Evolutionary conservation across 2,888 invertebrate genomes (phyloP), one percentile per base, ranked within the genome.

Genomic region (Deilephila porcellus): DNA sequence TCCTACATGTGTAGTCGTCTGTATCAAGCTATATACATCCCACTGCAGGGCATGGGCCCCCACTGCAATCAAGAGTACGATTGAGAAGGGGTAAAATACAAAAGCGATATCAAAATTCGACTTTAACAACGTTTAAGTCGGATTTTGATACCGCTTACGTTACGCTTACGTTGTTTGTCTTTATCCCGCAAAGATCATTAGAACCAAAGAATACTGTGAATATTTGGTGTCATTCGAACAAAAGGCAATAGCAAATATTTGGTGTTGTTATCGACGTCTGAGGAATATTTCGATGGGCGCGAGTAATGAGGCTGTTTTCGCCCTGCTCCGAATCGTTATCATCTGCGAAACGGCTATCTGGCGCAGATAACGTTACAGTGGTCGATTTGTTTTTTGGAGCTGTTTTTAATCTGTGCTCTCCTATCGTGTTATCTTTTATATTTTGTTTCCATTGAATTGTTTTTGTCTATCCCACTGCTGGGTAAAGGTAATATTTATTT

Each of bases 321-420:
- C 67, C 67, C 17, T 67, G 67, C 45, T 67, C 52, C 52, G 17
- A 67, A 67, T 67, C 20, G 45, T 67, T 67, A 67, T 67, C 67
- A 25, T 45, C 67, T 67, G 25, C 14, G 17, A 63, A 32, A 34
- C 17, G 14, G 7, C 14, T 67, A 67, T 52, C 67, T 67, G 52
- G 34, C 63, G 34, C 67, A 52, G 67, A 52, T 67, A 67, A 67
- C 67, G 60, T 56, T 56, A 56, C 60, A 67, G 45, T 11, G 20
- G 52, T 11, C 45, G 45, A 45, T 67, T 67, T 52, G 45, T 45
- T 29, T 64, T 56, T 67, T 67, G 14, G 67, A 52, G 52, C 6
- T 45, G 17, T 67, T 67, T 67, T 67, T 67, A 67, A 67, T 67
- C 45, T 67, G 20, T 67, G 11, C 3, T 67, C 45, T 45, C 14